phyloP scores from a whole-genome alignment of 2,888 invertebrate species.

The Drosophila falleni region DNA sequence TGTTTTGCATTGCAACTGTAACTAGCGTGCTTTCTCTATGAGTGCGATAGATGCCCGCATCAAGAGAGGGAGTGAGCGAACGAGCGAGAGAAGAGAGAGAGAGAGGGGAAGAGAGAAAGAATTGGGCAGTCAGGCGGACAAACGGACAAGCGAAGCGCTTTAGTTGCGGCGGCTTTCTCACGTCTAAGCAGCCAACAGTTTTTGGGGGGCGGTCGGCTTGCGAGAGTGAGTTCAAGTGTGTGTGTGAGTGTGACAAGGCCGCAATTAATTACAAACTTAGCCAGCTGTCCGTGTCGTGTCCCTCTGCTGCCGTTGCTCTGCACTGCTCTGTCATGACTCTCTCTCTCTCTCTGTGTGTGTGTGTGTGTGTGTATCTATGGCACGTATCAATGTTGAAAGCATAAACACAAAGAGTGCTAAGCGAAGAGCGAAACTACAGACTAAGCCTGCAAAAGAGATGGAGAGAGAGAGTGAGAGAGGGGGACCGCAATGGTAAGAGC shows the following conservation, averaged over 20 bases:
- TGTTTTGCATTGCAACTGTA: conserved; percentile 62
- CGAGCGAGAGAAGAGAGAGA: neutral
- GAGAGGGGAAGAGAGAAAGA: conserved; percentile 12
- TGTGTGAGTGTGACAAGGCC: conserved; percentile 70
- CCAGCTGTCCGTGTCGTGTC: conserved; percentile 66
- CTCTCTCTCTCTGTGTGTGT: conserved; percentile 16
- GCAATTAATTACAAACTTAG: conserved; percentile 80
- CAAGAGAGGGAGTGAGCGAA: conserved; percentile 27
- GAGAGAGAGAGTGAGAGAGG: conserved; percentile 3
- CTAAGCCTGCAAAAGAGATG: neutral
- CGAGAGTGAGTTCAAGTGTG: conserved; percentile 1
- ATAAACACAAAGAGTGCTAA: conserved; percentile 65
- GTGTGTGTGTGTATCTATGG: conserved; percentile 32
- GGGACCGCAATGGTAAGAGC: conserved; percentile 23
- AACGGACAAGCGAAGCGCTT: conserved; percentile 36
- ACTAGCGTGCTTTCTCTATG: conserved; percentile 66
- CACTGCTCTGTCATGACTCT: conserved; percentile 1
- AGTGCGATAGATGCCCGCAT: conserved; percentile 13
- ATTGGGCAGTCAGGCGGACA: conserved; percentile 33
- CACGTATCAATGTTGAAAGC: conserved; percentile 78
- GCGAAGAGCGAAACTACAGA: conserved; percentile 34
- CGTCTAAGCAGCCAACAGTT: conserved; percentile 21
- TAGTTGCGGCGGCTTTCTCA: conserved; percentile 56
- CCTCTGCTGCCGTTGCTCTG: conserved; percentile 36
- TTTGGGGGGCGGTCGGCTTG: conserved; percentile 7